These are phyloP conservation scores for Champsocephalus gunnari DNA, from an alignment of 2,797 vertebrate genomes.

Conservation along the genomic window DNA sequence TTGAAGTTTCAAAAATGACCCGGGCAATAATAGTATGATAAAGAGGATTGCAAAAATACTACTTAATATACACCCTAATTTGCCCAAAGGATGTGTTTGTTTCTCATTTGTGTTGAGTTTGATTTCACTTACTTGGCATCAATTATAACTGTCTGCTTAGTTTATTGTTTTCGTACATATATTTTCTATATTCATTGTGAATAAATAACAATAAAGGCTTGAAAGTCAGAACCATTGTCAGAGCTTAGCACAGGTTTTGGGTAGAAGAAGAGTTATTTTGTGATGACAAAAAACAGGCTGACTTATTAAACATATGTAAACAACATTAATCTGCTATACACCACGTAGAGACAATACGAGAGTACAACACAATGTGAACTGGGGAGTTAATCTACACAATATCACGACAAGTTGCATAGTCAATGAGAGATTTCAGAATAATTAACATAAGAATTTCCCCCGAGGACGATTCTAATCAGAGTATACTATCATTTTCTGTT, in stretches of 20 bases:
- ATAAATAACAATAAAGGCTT: not conserved
- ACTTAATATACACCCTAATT: not conserved
- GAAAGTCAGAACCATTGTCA: not conserved
- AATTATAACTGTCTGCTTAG: not conserved
- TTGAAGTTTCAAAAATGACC: not conserved
- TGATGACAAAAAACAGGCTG: conserved; percentile 37
- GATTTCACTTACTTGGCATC: not conserved
- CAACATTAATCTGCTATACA: conserved; percentile 70
- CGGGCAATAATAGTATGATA: not conserved
- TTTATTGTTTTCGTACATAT: not conserved
- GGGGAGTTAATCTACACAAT: conserved; percentile 86
- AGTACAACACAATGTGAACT: conserved; percentile 77
- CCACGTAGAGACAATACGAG: conserved; percentile 68
- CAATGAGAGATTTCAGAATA: conserved; percentile 92
- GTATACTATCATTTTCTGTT: conserved; percentile 96
- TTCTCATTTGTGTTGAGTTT: not conserved
- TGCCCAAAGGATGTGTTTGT: no score
- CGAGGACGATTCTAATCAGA: conserved; percentile 90
- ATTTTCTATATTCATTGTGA: not conserved
- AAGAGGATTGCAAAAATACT: not conserved
- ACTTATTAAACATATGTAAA: conserved; percentile 76
- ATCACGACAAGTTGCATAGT: conserved; percentile 92
- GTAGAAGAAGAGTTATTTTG: conserved; percentile 21
- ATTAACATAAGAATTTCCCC: conserved; percentile 92
- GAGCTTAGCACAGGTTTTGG: not conserved